A percentile compares a stretch with the other conserved stretches of the same genome.
Evolutionary conservation across 2,113 vertebrate genomes (phyloP).

Genomic region (Rhinoderma darwinii): DNA sequence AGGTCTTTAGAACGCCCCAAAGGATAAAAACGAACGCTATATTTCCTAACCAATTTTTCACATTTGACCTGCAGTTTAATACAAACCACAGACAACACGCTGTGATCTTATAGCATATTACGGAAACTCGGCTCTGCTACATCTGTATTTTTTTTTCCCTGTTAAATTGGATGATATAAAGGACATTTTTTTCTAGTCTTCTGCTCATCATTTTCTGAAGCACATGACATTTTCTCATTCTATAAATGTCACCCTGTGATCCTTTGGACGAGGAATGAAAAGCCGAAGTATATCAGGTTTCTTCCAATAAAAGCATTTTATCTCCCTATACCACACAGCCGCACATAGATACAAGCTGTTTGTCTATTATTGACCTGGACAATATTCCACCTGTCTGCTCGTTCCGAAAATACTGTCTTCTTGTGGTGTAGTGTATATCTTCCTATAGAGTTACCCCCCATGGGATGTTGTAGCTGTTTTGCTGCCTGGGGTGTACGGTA

Average conservation of each 20-base stretch:
- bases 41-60: background rate
- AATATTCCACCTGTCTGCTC: background rate
- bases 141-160: background rate
- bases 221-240: background rate
- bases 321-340: background rate
- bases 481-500: background rate
- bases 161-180: background rate
- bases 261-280: background rate
- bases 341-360: background rate
- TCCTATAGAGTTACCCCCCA: background rate
- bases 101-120: background rate
- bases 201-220: background rate
- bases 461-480: background rate
- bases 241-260: constrained; percentile 22
- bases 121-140: background rate
- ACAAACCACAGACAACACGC: too few relatives aligned
- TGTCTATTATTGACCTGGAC: background rate
- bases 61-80: background rate
- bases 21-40: background rate
- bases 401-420: background rate
- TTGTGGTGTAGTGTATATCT: background rate
- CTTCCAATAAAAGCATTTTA: background rate
- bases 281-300: background rate
- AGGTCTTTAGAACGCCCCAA: background rate
- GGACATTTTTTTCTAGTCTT: background rate